Percentiles rank a stretch among this genome's conserved stretches.
phyloP scores from a whole-genome alignment of 2,797 vertebrate species.

The Gila robusta region DNA sequence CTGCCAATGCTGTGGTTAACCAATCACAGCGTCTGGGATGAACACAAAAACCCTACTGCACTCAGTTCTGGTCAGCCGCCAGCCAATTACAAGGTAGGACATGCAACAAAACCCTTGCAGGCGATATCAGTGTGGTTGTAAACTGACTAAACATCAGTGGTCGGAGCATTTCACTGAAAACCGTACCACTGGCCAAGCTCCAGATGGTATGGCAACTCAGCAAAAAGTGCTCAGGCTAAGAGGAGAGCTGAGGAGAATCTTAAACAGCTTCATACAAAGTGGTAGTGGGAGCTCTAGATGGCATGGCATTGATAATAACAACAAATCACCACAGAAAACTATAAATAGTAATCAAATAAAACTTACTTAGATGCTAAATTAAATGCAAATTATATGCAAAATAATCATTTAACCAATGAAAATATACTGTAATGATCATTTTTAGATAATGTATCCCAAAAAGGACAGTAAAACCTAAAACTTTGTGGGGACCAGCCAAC shows the following conservation, averaged over 20 bases:
- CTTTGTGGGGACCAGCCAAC: background rate
- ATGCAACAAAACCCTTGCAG: constrained; percentile 31
- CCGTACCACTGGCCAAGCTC: constrained; percentile 19
- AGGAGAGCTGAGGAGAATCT: constrained; percentile 31
- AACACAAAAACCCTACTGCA: constrained; percentile 22
- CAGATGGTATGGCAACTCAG: constrained; percentile 30
- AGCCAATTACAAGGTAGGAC: constrained; percentile 16
- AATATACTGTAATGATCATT: background rate
- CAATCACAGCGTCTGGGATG: constrained; percentile 13
- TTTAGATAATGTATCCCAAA: background rate
- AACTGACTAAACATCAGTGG: constrained; percentile 11
- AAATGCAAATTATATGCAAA: background rate
- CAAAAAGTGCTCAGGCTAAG: constrained; percentile 15
- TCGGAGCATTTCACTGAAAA: background rate
- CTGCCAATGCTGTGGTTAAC: constrained; percentile 17
- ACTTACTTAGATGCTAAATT: background rate
- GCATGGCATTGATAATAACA: constrained; percentile 12
- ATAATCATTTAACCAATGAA: background rate
- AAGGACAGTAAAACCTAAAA: background rate
- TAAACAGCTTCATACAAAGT: constrained; percentile 30
- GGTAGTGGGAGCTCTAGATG: background rate
- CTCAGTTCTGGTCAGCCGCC: constrained; percentile 45
- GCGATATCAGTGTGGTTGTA: background rate
- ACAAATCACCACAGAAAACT: background rate
- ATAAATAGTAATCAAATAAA: background rate